Evolutionary conservation across 2,797 vertebrate genomes (phyloP), one percentile per base, ranked within the genome.

Genomic region (Enteromius radiatus): DNA sequence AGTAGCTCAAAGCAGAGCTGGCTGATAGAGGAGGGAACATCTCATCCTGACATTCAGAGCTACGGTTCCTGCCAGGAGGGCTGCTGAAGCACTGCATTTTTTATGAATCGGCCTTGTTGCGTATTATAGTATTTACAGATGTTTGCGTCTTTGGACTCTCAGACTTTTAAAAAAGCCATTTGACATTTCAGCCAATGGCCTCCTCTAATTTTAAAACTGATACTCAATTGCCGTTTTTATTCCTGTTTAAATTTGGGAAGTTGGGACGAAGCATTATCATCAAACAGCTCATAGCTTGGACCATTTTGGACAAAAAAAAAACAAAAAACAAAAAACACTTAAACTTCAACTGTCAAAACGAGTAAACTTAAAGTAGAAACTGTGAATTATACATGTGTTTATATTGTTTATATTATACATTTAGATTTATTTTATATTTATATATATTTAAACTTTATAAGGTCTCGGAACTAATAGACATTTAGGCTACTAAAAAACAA

Each of bases 51-150:
- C 91, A 90, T 91, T 90, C 90, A 88, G 90, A 90, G 90, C 91
- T 90, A 91, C 82, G 91, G 92, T 87, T 90, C 88, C 91, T 91
- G 92, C 93, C 93, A 93, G 90, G 49, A 85, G 88, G 73, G 78
- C 88, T 87, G 89, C 90, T 91, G 90, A 93, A 90, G 90, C 91
- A 88, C 86, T 93, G 92, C 91, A 92, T 94, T 90, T 94, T 94
- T 94, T 89, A 94, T 92, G 90, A 94, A 92, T 84, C 90, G 89
- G 90, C 86, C 90, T 90, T 91, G 90, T 92, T 93, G 91, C 90
- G 92, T 92, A 93, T 93, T 93, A 92, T 89, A 93, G 93, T 93
- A 93, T 93, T 94, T 94, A 94, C 92, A 91, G 90, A 91, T 87
- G 87, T 91, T 90, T 91, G 90, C 89, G 89, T 89, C 92, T 92